phyloP scores from a whole-genome alignment of 2,113 vertebrate genomes.

The Murina feae region DNA sequence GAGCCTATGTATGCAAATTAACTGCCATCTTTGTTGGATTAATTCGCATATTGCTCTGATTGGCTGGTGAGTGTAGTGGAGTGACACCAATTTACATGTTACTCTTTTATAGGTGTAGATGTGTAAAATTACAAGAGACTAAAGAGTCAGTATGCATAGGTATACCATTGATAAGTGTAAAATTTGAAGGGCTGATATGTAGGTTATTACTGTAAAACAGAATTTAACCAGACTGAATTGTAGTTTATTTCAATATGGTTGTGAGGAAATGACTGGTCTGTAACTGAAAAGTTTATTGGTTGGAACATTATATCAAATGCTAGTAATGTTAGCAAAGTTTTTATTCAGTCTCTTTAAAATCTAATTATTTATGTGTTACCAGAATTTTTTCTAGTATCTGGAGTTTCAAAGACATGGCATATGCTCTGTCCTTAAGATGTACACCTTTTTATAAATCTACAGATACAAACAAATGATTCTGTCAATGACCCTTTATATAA shows the following conservation, averaged over 20 bases:
- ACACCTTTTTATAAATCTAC: background rate
- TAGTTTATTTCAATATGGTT: conserved; percentile 1
- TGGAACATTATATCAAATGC: background rate
- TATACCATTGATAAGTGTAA: background rate
- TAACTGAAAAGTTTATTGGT: background rate
- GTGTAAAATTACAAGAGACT: conserved; percentile 42
- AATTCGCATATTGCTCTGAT: too few species aligned
- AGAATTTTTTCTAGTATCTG: background rate
- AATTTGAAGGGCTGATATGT: background rate
- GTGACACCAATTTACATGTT: too few species aligned
- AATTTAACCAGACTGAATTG: background rate
- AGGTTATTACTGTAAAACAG: background rate
- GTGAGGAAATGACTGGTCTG: background rate
- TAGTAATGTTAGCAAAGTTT: background rate
- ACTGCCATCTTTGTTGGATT: too few species aligned
- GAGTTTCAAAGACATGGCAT: background rate
- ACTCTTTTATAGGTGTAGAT: too few species aligned
- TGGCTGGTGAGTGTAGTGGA: too few species aligned
- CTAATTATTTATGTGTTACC: background rate
- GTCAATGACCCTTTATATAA: background rate
- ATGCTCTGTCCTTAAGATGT: background rate
- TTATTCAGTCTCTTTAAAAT: background rate
- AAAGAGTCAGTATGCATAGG: conserved; percentile 44
- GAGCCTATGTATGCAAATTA: too few species aligned
- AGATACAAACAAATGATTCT: background rate